A percentile compares a stretch with the other conserved stretches of the same genome.
These are phyloP conservation scores for Gortyna flavago DNA, from an alignment of 2,888 invertebrate genomes.

Conservation along the genomic window DNA sequence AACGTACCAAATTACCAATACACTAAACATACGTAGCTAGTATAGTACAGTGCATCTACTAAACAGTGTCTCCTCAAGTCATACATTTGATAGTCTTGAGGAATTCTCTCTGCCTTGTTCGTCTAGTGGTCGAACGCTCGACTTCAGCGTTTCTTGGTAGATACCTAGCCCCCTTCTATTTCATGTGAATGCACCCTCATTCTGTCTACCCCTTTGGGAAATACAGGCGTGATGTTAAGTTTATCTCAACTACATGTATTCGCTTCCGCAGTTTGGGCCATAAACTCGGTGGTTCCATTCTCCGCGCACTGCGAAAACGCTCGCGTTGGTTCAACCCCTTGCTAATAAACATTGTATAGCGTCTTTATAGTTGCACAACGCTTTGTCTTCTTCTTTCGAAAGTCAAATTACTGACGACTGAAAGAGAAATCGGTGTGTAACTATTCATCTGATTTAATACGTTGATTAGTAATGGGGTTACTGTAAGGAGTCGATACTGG, in stretches of 20 bases:
- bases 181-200: neutral
- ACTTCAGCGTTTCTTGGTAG: neutral
- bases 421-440: no score
- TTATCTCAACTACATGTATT: neutral
- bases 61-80: neutral
- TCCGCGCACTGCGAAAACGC: neutral
- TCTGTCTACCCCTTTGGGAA: neutral
- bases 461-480: no score
- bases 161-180: neutral
- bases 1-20: conserved; percentile 4
- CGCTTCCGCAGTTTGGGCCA: neutral
- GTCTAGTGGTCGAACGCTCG: no score
- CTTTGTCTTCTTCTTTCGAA: no score
- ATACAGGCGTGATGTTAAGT: neutral
- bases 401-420: no score
- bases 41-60: neutral
- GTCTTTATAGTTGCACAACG: no score
- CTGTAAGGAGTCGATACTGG: neutral
- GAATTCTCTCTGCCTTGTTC: neutral
- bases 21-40: neutral
- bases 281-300: neutral
- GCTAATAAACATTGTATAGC: no score
- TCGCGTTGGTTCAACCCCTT: no score
- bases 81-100: neutral
- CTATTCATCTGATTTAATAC: no score